Conservation (phyloP, 2,797 vertebrate genomes). For the Perodicticus potto region DNA sequence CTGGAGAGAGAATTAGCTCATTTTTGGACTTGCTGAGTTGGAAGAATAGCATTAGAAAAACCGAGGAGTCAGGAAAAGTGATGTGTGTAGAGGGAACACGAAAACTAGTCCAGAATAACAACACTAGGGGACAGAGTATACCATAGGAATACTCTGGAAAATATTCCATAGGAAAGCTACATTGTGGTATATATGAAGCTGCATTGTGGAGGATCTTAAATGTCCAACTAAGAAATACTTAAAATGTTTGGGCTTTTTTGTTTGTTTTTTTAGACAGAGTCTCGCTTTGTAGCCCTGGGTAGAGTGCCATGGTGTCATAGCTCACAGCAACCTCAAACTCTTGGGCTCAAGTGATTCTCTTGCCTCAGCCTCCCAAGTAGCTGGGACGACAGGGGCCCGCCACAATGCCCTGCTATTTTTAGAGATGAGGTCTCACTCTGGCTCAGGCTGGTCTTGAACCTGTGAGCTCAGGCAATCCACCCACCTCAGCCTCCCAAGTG, state of each 20-base stretch:
- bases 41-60: slow-evolving; percentile 23
- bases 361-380: no score
- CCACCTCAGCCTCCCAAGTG: no score
- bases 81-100: background rate
- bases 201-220: background rate
- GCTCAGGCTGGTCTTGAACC: no score
- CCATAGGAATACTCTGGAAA: background rate
- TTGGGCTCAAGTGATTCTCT: no score
- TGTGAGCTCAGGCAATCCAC: no score
- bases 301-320: no score
- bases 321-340: no score
- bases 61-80: background rate
- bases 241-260: background rate
- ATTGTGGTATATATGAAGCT: background rate
- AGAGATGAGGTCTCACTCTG: no score
- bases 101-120: background rate
- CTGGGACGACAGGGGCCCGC: no score
- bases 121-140: background rate
- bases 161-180: background rate
- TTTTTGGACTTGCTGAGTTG: background rate
- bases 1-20: background rate
- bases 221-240: slow-evolving; percentile 4
- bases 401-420: no score
- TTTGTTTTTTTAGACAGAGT: no score
- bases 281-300: no score